Evolutionary conservation across 2,797 vertebrate species (phyloP).

Genomic region (Prionace glauca): DNA sequence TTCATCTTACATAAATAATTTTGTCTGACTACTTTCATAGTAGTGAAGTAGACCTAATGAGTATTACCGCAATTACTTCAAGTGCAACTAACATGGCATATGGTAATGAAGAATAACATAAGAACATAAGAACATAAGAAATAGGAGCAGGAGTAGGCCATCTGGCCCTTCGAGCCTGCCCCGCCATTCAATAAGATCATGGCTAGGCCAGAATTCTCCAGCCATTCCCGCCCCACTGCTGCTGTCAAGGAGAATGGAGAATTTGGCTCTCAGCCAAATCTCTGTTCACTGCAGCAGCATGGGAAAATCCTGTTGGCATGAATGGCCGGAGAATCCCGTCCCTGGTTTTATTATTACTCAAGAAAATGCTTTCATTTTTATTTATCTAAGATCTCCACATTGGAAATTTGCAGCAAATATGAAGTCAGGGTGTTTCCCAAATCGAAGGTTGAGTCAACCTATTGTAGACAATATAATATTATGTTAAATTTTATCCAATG

Average conservation of each 20-base stretch:
- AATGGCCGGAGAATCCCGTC: too few species aligned
- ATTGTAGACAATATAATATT: not conserved
- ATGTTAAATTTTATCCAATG: not conserved
- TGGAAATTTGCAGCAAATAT: not conserved
- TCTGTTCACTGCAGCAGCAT: too few species aligned
- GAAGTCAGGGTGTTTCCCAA: not conserved
- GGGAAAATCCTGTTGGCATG: too few species aligned
- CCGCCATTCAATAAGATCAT: too few species aligned
- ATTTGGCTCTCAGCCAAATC: too few species aligned
- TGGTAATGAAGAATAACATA: not conserved
- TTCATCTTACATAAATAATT: not conserved
- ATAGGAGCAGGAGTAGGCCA: too few species aligned
- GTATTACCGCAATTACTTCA: not conserved
- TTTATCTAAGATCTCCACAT: not conserved
- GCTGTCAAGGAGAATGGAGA: too few species aligned
- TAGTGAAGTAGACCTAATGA: not conserved
- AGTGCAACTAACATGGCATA: not conserved
- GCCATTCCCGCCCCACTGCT: too few species aligned
- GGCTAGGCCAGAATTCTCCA: not conserved
- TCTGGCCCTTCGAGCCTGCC: too few species aligned
- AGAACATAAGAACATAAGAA: too few species aligned
- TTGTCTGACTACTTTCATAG: not conserved
- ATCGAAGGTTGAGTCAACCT: not conserved
- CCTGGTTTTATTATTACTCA: not conserved
- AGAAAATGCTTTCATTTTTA: slow-evolving; percentile 1